Base-by-base conservation (phyloP, 2,888 invertebrate genomes). In the Nebria salina region DNA sequence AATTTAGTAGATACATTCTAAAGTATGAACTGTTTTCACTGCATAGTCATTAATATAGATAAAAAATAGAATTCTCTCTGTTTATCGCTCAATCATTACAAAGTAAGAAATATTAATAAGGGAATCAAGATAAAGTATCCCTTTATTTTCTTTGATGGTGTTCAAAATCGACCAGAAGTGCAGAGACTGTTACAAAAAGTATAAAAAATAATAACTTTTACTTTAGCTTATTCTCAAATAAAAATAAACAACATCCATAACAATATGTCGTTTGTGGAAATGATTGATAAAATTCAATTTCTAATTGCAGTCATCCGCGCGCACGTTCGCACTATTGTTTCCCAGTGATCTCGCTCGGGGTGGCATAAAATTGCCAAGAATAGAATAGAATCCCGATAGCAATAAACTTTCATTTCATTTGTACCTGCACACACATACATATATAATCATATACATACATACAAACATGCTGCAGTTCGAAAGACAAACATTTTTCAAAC, bases 351-450 rank as follows among this genome's bases (percentile, higher is more conserved):
- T 79, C 20, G 74, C 79, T 68, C 42, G 20, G 41, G 75, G 79
- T 68, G 26, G 65, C 65, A 79, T 65, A 66, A 79, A 79, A 74
- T 79, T 25, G 68, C 70, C 25, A 70, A 74, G 79, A 43, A 73
- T 34, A 73, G 41, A 72, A 66, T 54, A 79, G 65, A 79, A 74
- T 65, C 72, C 79, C 79, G 73, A 66, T 74, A 74, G 79, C 75
- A 65, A 79, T 74, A n/a, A 79, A 70, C 79, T 79, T 79, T 79
- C 79, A 79, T 79, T 79, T 79, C 79, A 79, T 79, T 79, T 72
- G 65, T 65, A 42, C 75, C 79, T 74, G 73, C 79, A 73, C 75
- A 77, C 65, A 65, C 7, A 65, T 15, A 65, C 65, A 65, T 34
- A 65, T 34, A 4, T 34, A 34, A 34, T 54, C 13, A 54, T 54